Base-by-base conservation (phyloP, 2,113 vertebrate genomes). In the Callipepla californica region DNA sequence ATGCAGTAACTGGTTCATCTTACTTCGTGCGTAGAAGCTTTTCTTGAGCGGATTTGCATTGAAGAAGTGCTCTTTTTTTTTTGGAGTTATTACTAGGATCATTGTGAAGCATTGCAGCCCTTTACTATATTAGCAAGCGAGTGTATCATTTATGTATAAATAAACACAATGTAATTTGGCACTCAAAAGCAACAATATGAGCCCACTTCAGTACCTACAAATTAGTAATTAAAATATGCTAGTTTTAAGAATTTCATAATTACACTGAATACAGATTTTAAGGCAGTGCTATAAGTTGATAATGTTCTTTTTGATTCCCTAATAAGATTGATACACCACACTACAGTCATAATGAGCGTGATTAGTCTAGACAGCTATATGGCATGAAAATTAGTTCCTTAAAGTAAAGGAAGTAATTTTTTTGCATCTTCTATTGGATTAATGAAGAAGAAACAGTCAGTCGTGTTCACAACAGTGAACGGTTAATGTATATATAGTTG, bases 1-100 rank as follows among this genome's bases (percentile, higher is more conserved):
- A 98, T 98, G 98, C 97, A 90, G 95, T 98, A 97, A 98, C 98
- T 98, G 98, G 98, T 98, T 98, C 98, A 97, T 98, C 98, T 98
- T 96, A 98, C 97, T 98, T 97, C 95, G 97, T 97, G 94, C 87
- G 93, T 95, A 92, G 97, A 97, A 97, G 98, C 97, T 94, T 98
- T 98, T 97, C 97, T 97, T 97, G 93, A 83, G 90, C 89, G 97
- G 98, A 98, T 98, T 99, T 99, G 97, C 98, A 97, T 97, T 97
- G 95, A 95, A 98, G 97, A 97, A 97, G 97, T 92, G 96, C 89
- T 95, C 85, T 96, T 97, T 98, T 97, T 97, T 92, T 87, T 36
- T 36, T 36, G 36, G 94, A 97, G 94, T 98, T 98, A 94, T 45
- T 89, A 16, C 91, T 61, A 22, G 73, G 91, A 95, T 96, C 96